Conservation (phyloP, 2,888 invertebrate genomes). For the Dermolepida albohirtum region DNA sequence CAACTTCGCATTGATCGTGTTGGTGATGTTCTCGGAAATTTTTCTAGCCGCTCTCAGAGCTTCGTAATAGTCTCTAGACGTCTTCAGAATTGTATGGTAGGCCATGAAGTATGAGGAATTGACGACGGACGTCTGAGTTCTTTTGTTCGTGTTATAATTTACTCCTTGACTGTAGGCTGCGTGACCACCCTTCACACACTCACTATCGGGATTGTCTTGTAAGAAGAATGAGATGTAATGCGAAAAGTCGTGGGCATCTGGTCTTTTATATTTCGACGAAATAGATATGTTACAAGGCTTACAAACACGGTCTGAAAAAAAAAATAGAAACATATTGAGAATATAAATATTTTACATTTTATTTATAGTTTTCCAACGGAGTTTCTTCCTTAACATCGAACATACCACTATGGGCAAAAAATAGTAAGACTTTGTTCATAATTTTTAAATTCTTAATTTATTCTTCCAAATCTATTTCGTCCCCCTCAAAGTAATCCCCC, state of each 20-base stretch:
- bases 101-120: constrained; percentile 92
- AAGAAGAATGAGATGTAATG: constrained; percentile 85
- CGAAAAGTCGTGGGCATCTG: constrained; percentile 73
- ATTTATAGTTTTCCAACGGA: too few relatives aligned
- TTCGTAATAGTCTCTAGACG: constrained; percentile 89
- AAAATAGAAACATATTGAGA: constrained; percentile 5
- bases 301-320: constrained; percentile 39
- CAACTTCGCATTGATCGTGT: constrained; percentile 75
- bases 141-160: constrained; percentile 67
- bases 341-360: neutral
- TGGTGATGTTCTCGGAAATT: constrained; percentile 86
- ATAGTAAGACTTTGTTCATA: too few relatives aligned
- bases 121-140: constrained; percentile 66
- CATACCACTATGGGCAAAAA: too few relatives aligned
- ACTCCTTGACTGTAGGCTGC: constrained; percentile 84
- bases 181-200: constrained; percentile 87
- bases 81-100: constrained; percentile 92
- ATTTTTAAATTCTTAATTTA: too few relatives aligned
- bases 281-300: constrained; percentile 67
- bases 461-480: too few relatives aligned
- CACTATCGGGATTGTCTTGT: constrained; percentile 80
- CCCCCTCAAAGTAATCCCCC: too few relatives aligned
- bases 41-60: constrained; percentile 85
- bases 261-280: constrained; percentile 69
- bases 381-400: too few relatives aligned